Evolutionary conservation across 2,888 invertebrate genomes (phyloP), one percentile per base, ranked within the genome.

Genomic region (Copidosoma aretas): DNA sequence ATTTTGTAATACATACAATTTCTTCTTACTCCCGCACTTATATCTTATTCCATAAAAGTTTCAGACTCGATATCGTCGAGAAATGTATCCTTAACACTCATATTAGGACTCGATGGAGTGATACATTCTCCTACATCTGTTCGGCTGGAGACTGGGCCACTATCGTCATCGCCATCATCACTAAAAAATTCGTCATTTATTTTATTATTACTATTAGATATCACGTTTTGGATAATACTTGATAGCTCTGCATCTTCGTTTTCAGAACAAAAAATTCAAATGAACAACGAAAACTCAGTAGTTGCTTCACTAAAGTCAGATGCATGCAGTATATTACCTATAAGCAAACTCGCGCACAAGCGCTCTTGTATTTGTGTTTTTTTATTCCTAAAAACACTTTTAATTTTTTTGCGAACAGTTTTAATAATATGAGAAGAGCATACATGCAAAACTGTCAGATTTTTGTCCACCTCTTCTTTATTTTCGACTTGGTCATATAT

Each of bases 401-500:
- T 56, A 1, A 66, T 15, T n/a, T 60, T 60, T 54, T 32, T 32
- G 15, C 39, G 10, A 1, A 32, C 19, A 3, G 66, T 60, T 52
- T 60, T 66, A 17, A 66, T 51, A 0, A 54, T 0, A 32, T 60
- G 64, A 21, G 64, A 59, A 14, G 52, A 64, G n/a, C 64, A 64
- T 22, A 52, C 12, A 54, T 43, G 41, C 3, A 58, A 3, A 17
- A 58, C 21, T 22, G 43, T 43, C 21, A 43, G 8, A 22, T 19
- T 41, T 22, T 43, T 41, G 4, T 41, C n/a, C 4, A 32, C 4
- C 3, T 12, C 15, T 19, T 41, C 41, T 43, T 22, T 43, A 12
- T 43, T 19, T 15, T 32, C 58, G 15, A 15, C 41, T 43, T 58
- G 41, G 25, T 43, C 14, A 24, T 24, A 58, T 8, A 58, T 10